Evolutionary conservation across 2,888 invertebrate species (phyloP).

Genomic region (Campoplex capitator): DNA sequence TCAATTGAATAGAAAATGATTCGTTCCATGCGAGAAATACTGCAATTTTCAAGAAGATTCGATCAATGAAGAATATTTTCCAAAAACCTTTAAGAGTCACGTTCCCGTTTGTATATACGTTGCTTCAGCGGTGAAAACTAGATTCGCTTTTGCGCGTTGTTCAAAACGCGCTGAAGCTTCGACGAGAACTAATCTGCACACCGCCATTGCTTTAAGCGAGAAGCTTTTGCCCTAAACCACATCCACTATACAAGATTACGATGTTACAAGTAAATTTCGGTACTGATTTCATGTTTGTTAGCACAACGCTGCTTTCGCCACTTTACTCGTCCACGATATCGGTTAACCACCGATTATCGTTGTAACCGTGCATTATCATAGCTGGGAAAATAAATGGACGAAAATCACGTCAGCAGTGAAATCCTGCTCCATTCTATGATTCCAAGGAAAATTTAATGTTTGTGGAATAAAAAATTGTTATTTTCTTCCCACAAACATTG

Average conservation of each 20-base stretch:
- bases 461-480: too few relatives aligned
- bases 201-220: not conserved
- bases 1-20: not conserved
- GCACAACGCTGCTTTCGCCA: not conserved
- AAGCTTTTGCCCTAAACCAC: constrained; percentile 36
- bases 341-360: constrained; percentile 3
- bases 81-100: not conserved
- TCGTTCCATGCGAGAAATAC: too few relatives aligned
- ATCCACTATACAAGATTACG: constrained; percentile 8
- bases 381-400: not conserved
- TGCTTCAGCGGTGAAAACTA: not conserved
- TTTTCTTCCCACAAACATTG: too few relatives aligned
- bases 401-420: not conserved
- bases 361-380: not conserved
- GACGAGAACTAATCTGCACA: constrained; percentile 1
- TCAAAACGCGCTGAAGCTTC: not conserved
- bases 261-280: constrained; percentile 1
- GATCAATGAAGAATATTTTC: not conserved
- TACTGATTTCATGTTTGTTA: not conserved
- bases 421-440: not conserved
- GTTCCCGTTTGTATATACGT: not conserved
- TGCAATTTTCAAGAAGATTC: not conserved
- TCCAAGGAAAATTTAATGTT: not conserved
- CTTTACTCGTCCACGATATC: not conserved
- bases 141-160: not conserved